These are phyloP conservation scores for Bombus pascuorum DNA, from an alignment of 1,140 invertebrate genomes.

Conservation along the genomic window DNA sequence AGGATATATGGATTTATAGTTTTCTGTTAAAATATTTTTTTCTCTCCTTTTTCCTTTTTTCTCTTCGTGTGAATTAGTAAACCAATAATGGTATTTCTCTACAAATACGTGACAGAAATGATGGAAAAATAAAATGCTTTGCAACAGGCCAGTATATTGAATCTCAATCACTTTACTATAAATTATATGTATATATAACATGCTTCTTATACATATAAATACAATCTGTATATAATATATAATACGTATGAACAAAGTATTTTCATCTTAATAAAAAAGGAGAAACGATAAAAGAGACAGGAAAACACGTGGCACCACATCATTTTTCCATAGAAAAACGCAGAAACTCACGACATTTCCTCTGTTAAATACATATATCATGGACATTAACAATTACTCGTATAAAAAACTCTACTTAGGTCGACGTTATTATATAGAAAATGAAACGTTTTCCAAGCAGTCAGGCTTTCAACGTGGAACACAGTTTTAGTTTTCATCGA, in stretches of 20 bases:
- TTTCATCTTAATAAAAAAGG: background rate
- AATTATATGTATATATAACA: constrained; percentile 42
- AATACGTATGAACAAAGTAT: constrained; percentile 24
- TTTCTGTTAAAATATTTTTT: background rate
- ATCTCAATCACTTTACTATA: constrained; percentile 41
- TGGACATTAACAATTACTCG: background rate
- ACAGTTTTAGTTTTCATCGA: background rate
- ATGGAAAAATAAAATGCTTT: background rate
- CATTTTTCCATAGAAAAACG: background rate
- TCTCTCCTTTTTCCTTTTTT: background rate
- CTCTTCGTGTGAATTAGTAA: background rate
- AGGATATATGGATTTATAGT: background rate
- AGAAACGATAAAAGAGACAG: background rate
- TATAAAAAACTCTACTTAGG: constrained; percentile 15
- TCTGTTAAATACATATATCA: background rate
- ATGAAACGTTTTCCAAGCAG: background rate
- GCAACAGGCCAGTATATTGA: constrained; percentile 16
- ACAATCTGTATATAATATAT: constrained; percentile 22
- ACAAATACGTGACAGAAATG: background rate
- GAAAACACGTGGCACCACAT: background rate
- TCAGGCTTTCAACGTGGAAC: background rate
- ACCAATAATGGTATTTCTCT: background rate
- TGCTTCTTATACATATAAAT: constrained; percentile 38
- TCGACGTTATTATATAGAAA: constrained; percentile 13
- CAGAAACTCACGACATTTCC: background rate